These are phyloP conservation scores for Netelia inedita DNA, from an alignment of 2,888 invertebrate species.

Conservation along the genomic window DNA sequence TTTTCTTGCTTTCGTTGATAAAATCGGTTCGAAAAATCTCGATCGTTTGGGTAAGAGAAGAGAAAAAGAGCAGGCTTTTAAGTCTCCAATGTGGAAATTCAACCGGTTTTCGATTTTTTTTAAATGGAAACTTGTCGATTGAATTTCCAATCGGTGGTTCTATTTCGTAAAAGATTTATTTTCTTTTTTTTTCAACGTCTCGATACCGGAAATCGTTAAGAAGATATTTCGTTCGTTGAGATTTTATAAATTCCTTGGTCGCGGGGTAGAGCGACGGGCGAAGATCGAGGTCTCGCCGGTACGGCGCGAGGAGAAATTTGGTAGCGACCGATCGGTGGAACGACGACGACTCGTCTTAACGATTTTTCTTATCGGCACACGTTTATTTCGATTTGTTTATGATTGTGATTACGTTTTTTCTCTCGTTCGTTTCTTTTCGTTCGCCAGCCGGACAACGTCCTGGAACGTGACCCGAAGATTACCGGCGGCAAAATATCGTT, in stretches of 20 bases:
- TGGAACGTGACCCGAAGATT: slow-evolving; percentile 18
- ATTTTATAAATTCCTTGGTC: too few relatives aligned
- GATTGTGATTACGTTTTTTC: background rate
- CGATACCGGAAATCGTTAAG: background rate
- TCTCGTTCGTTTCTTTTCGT: background rate
- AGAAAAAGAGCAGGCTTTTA: too few relatives aligned
- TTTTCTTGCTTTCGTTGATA: background rate
- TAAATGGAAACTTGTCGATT: background rate
- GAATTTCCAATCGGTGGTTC: background rate
- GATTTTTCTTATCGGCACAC: background rate
- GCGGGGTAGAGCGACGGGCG: background rate
- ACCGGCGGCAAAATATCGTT: slow-evolving; percentile 10
- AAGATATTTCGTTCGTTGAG: background rate
- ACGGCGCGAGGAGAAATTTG: background rate
- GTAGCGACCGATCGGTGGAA: background rate
- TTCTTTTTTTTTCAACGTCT: background rate
- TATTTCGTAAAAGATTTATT: background rate
- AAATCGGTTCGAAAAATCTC: background rate
- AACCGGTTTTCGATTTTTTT: background rate
- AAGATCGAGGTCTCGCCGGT: background rate
- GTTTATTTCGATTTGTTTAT: background rate
- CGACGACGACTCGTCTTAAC: background rate
- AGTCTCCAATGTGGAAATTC: too few relatives aligned
- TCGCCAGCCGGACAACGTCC: slow-evolving; percentile 18
- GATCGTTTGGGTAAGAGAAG: background rate